Conservation (phyloP, 2,113 vertebrate genomes). For the Vulpes vulpes region DNA sequence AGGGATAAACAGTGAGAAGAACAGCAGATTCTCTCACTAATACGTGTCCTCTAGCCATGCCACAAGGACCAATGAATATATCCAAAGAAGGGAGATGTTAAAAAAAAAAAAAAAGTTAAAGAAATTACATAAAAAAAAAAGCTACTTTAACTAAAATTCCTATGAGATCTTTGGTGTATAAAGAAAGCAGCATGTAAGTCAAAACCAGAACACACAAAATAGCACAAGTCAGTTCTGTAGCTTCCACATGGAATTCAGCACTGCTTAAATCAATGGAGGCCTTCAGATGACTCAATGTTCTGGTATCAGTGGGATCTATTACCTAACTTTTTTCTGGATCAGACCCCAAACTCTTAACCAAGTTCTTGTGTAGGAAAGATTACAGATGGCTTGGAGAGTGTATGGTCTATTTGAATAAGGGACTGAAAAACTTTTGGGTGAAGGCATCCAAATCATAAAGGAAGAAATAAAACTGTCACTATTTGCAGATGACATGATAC, state of each 20-base stretch:
- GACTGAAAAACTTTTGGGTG: not conserved
- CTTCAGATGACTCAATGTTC: not conserved
- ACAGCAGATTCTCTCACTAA: not conserved
- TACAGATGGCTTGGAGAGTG: not conserved
- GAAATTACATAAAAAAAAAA: not conserved
- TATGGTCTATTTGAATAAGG: not conserved
- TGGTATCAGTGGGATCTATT: not conserved
- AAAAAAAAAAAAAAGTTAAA: not conserved
- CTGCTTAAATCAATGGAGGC: not conserved
- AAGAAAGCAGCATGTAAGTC: not conserved
- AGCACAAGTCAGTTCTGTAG: not conserved
- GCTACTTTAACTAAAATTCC: not conserved
- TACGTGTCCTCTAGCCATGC: too few species aligned
- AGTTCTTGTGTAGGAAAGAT: not conserved
- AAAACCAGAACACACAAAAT: not conserved
- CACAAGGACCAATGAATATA: not conserved
- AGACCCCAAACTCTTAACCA: not conserved
- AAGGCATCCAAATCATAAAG: not conserved
- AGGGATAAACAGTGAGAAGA: too few species aligned
- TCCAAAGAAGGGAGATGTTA: not conserved
- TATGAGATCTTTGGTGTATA: not conserved
- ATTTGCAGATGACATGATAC: not conserved
- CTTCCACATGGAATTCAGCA: not conserved
- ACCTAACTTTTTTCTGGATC: not conserved
- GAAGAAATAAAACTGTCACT: not conserved